A percentile compares a stretch with the other conserved stretches of the same genome.
Evolutionary conservation across 2,113 vertebrate species (phyloP).

Genomic region (Circaetus gallicus): DNA sequence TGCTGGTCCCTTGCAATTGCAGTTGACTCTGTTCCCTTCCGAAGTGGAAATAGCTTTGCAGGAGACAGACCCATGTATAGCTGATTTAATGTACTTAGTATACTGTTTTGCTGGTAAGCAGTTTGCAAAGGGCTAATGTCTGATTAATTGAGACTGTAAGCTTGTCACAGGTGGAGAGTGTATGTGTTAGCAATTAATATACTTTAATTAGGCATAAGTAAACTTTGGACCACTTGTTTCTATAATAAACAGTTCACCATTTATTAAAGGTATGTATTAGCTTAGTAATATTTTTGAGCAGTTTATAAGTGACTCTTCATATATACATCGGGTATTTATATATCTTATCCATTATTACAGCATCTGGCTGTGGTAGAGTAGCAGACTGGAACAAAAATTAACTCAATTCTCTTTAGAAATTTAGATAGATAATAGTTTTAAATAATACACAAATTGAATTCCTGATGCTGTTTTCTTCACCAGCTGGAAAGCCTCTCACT

Average conservation of each 20-base stretch:
- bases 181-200: neutral
- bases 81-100: neutral
- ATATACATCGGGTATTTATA: neutral
- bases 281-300: neutral
- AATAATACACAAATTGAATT: neutral
- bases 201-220: neutral
- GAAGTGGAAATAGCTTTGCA: neutral
- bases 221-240: neutral
- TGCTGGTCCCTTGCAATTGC: neutral
- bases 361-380: neutral
- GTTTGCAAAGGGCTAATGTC: neutral
- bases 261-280: neutral
- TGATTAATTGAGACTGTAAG: neutral
- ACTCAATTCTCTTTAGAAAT: neutral
- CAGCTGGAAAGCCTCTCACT: conserved; percentile 50
- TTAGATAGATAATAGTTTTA: neutral
- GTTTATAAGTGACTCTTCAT: neutral
- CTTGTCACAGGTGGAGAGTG: neutral
- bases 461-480: conserved; percentile 14
- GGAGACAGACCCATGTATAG: neutral
- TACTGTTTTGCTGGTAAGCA: neutral
- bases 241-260: neutral
- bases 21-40: neutral
- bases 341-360: neutral
- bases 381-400: neutral